These are phyloP conservation scores for Suricata suricatta DNA, from an alignment of 2,113 vertebrate species.

Conservation along the genomic window DNA sequence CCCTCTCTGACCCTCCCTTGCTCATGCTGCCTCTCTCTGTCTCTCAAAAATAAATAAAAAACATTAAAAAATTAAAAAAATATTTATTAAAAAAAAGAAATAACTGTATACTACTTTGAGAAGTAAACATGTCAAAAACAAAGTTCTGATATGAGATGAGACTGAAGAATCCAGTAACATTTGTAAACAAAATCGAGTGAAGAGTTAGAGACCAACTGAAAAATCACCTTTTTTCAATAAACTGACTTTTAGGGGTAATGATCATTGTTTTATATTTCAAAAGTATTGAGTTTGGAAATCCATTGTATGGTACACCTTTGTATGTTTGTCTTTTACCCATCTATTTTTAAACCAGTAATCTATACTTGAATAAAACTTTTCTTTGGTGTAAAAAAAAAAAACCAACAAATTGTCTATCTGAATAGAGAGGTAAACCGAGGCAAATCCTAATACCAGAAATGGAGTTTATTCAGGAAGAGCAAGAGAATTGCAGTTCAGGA, in stretches of 20 bases:
- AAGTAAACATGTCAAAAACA: constrained; percentile 32
- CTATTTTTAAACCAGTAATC: constrained; percentile 69
- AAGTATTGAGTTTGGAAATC: constrained; percentile 63
- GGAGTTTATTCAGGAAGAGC: neutral
- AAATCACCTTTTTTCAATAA: constrained; percentile 64
- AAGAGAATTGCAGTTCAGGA: neutral
- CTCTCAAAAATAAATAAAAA: no score
- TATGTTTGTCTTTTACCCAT: constrained; percentile 65
- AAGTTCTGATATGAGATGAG: constrained; percentile 34
- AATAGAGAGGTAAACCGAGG: neutral
- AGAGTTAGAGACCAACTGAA: constrained; percentile 52
- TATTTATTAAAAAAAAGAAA: no score
- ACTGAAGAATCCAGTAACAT: constrained; percentile 42
- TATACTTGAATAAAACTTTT: constrained; percentile 73
- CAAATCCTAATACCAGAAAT: neutral
- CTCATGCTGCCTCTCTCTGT: no score
- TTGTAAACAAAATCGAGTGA: constrained; percentile 53
- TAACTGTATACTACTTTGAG: constrained; percentile 33
- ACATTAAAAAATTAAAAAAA: no score
- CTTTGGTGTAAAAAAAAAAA: constrained; percentile 68
- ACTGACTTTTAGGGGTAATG: constrained; percentile 39
- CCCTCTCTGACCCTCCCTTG: no score
- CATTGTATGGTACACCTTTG: constrained; percentile 65
- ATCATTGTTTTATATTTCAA: constrained; percentile 70
- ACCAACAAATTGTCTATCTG: neutral